These are phyloP conservation scores for Drosophila ironensis DNA, from an alignment of 1,140 invertebrate species.

Conservation along the genomic window DNA sequence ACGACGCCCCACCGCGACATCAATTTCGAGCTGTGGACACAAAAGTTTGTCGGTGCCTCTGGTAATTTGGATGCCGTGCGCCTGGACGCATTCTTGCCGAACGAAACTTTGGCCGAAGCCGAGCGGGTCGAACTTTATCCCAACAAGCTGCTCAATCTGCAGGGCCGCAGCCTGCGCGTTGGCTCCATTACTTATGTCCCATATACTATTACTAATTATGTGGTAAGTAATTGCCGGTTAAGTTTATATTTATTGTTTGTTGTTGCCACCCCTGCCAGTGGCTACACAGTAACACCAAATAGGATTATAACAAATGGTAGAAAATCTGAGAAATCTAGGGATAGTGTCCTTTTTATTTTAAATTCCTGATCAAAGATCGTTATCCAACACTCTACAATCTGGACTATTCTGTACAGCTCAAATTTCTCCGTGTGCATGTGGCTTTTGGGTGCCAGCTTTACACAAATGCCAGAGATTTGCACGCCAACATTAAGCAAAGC, in stretches of 20 bases:
- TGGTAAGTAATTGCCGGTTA: conserved; percentile 81
- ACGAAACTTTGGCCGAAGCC: conserved; percentile 71
- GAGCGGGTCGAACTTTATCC: conserved; percentile 75
- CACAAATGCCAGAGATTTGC: conserved; percentile 72
- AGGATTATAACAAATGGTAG: too few relatives aligned
- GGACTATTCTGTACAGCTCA: too few relatives aligned
- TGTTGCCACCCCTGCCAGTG: conserved; percentile 10
- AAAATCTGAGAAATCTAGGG: too few relatives aligned
- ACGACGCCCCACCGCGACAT: conserved; percentile 58
- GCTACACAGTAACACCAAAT: too few relatives aligned
- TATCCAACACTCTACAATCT: not conserved
- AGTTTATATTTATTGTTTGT: conserved; percentile 77
- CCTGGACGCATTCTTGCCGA: conserved; percentile 74
- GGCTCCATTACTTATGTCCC: conserved; percentile 79
- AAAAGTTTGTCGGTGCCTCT: conserved; percentile 77
- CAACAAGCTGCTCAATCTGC: conserved; percentile 77
- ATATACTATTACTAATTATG: conserved; percentile 81
- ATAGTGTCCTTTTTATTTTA: not conserved
- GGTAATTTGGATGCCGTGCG: conserved; percentile 77
- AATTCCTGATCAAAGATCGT: not conserved
- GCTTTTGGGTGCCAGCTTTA: conserved; percentile 11
- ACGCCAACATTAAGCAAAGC: conserved; percentile 73
- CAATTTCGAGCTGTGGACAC: conserved; percentile 81
- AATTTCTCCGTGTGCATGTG: conserved; percentile 1
- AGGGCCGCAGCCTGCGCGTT: conserved; percentile 59